phyloP scores from a whole-genome alignment of 2,113 vertebrate species.

The Bos taurus region ARS-UCD2.0 NC_037329.1:52782001-52782500 shows the following conservation, averaged over 20 bases:
- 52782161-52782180: background rate
- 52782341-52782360: background rate
- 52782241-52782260: background rate
- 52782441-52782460: background rate
- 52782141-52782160: background rate
- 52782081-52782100: background rate
- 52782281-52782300: background rate
- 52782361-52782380: background rate
- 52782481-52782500: background rate
- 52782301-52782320: background rate
- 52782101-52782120: background rate
- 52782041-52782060: background rate
- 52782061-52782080: background rate
- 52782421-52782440: background rate
- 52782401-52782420: background rate
- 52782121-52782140: background rate
- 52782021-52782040: background rate
- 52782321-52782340: background rate
- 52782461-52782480: background rate
- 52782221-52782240: background rate
- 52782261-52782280: background rate
- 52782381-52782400: background rate
- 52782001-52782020: background rate
- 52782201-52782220: conserved; percentile 3
- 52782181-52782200: background rate